A percentile compares a stretch with the other conserved stretches of the same genome.
phyloP scores from a whole-genome alignment of 2,797 vertebrate genomes.

The Aeoliscus strigatus region DNA sequence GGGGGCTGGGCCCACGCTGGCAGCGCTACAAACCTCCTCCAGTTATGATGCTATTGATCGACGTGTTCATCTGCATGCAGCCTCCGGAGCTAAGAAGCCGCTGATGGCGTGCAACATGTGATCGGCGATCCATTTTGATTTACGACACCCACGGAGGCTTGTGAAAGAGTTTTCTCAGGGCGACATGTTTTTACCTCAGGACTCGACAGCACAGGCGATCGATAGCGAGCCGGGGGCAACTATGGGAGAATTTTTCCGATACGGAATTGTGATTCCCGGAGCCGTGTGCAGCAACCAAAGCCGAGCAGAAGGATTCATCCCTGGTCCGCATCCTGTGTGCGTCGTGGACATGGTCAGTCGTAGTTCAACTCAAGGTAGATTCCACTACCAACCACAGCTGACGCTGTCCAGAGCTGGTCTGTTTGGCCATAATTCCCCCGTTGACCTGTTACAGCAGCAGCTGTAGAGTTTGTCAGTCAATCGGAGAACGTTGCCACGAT shows the following conservation, averaged over 20 bases:
- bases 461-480: conserved; percentile 18
- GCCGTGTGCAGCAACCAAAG: conserved; percentile 30
- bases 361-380: conserved; percentile 4
- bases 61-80: conserved; percentile 61
- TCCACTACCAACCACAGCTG: background rate
- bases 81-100: conserved; percentile 22
- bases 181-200: conserved; percentile 18
- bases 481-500: no score
- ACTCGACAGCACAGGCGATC: conserved; percentile 11
- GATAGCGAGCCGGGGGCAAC: conserved; percentile 19
- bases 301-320: conserved; percentile 41
- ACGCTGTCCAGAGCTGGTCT: conserved; percentile 14
- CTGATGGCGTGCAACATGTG: conserved; percentile 38
- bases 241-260: conserved; percentile 34
- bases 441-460: background rate
- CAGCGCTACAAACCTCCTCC: conserved; percentile 57
- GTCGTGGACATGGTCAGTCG: conserved; percentile 24
- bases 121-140: conserved; percentile 13
- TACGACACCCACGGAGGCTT: background rate
- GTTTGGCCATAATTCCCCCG: no score
- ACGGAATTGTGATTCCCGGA: conserved; percentile 14
- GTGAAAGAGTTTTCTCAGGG: conserved; percentile 2
- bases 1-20: conserved; percentile 57
- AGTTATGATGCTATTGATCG: conserved; percentile 63
- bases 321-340: conserved; percentile 40